Evolutionary conservation across 2,113 vertebrate species (phyloP).

Genomic region (Sinocyclocheilus anophthalmus): DNA sequence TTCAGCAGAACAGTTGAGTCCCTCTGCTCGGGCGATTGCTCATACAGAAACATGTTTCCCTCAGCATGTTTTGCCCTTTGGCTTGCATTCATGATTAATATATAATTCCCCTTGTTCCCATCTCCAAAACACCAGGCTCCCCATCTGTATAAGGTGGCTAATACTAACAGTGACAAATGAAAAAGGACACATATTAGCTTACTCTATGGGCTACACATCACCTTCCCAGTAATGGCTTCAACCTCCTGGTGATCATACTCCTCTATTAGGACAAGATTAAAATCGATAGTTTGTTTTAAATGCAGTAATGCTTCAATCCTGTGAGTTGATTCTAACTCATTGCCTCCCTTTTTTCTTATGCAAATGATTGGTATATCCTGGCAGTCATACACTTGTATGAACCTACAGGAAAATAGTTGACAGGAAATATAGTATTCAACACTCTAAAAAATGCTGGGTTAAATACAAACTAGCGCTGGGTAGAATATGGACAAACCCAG

Average conservation of each 20-base stretch:
- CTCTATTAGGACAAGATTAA: conserved; percentile 72
- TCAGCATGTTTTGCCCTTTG: conserved; percentile 47
- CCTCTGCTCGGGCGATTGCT: conserved; percentile 13
- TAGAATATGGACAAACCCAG: too few species aligned
- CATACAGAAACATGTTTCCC: conserved; percentile 26
- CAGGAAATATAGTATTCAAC: conserved; percentile 38
- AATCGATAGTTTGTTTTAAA: conserved; percentile 79
- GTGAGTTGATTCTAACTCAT: conserved; percentile 57
- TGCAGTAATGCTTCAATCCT: conserved; percentile 72
- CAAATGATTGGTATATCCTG: background rate
- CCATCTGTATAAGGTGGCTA: conserved; percentile 54
- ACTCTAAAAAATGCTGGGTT: too few species aligned
- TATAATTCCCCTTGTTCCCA: conserved; percentile 49
- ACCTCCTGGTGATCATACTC: conserved; percentile 74
- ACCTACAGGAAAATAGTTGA: conserved; percentile 52
- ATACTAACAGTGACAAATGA: conserved; percentile 71
- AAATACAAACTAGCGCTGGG: too few species aligned
- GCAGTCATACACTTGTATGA: conserved; percentile 51
- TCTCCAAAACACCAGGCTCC: conserved; percentile 48
- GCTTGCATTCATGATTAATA: conserved; percentile 63
- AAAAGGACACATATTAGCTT: conserved; percentile 74
- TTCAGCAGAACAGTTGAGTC: background rate
- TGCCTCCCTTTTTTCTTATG: conserved; percentile 53
- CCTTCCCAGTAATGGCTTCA: conserved; percentile 75
- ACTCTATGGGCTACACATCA: conserved; percentile 65